A percentile compares a stretch with the other conserved stretches of the same genome.
These are phyloP conservation scores for Atherinomorus stipes DNA, from an alignment of 2,113 vertebrate species.

Conservation along the genomic window DNA sequence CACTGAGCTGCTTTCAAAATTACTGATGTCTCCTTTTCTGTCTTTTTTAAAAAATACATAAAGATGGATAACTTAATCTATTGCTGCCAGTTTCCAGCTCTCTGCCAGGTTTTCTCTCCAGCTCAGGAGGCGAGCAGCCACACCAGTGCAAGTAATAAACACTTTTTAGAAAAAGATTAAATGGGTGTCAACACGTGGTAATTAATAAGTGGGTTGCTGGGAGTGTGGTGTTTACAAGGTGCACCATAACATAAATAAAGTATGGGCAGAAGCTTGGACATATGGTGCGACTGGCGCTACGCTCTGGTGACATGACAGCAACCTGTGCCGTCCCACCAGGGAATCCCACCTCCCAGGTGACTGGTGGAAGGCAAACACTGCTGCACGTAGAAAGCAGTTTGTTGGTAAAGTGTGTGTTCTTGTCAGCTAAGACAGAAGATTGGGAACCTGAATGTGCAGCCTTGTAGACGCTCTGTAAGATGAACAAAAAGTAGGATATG, in stretches of 20 bases:
- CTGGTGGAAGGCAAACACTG: slow-evolving; percentile 53
- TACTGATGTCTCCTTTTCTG: neutral
- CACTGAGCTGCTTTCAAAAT: slow-evolving; percentile 28
- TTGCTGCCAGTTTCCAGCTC: slow-evolving; percentile 33
- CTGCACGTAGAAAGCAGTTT: slow-evolving; percentile 42
- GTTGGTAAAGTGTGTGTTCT: slow-evolving; percentile 43
- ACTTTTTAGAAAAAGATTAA: slow-evolving; percentile 87
- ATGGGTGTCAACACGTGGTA: slow-evolving; percentile 82
- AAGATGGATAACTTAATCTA: slow-evolving; percentile 25
- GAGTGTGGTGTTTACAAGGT: slow-evolving; percentile 82
- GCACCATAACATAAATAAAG: slow-evolving; percentile 83
- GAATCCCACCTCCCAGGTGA: slow-evolving; percentile 74
- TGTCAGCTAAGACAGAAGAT: neutral
- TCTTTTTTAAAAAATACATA: neutral
- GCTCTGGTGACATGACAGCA: slow-evolving; percentile 82
- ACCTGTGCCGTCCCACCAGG: slow-evolving; percentile 77
- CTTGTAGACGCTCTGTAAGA: slow-evolving; percentile 20
- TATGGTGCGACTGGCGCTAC: slow-evolving; percentile 81
- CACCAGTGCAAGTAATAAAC: slow-evolving; percentile 84
- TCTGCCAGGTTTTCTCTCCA: slow-evolving; percentile 71
- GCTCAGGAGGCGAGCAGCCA: slow-evolving; percentile 69
- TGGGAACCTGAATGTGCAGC: slow-evolving; percentile 12
- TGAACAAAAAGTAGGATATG: slow-evolving; percentile 12
- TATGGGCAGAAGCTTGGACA: slow-evolving; percentile 79
- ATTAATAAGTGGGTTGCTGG: slow-evolving; percentile 85